Evolutionary conservation across 2,113 vertebrate species (phyloP).

Genomic region (Phaetusa simplex): DNA sequence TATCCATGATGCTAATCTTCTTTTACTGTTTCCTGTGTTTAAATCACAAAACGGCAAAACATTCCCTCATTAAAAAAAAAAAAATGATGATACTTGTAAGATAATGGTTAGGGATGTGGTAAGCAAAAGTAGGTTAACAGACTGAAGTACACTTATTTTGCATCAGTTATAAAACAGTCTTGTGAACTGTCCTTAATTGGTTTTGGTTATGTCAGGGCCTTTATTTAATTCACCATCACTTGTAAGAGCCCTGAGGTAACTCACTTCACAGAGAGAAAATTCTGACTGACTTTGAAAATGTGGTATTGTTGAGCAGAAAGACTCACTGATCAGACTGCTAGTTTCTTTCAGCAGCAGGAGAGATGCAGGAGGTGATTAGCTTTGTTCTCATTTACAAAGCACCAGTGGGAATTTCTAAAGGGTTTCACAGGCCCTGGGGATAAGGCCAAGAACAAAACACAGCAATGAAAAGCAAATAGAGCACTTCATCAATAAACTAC

Average conservation of each 20-base stretch:
- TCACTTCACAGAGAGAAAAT: conserved; percentile 21
- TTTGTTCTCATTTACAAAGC: conserved; percentile 67
- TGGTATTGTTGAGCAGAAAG: conserved; percentile 43
- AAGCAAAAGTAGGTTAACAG: conserved; percentile 27
- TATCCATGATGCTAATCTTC: background rate
- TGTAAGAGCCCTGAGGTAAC: conserved; percentile 45
- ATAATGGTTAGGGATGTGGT: background rate
- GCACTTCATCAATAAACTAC: conserved; percentile 64
- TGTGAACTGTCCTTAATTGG: conserved; percentile 45
- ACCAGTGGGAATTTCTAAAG: conserved; percentile 60
- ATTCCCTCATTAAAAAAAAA: background rate
- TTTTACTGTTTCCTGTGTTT: background rate
- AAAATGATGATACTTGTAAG: background rate
- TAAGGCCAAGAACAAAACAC: conserved; percentile 67
- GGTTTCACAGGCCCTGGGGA: conserved; percentile 59
- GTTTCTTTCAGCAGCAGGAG: conserved; percentile 60
- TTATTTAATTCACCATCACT: conserved; percentile 48
- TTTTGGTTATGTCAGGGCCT: conserved; percentile 35
- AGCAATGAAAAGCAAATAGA: conserved; percentile 60
- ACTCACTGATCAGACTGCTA: conserved; percentile 19
- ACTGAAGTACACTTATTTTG: background rate
- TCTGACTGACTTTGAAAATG: conserved; percentile 48
- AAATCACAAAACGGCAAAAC: background rate
- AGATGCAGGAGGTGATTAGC: conserved; percentile 68
- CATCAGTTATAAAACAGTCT: conserved; percentile 19